Base-by-base conservation (phyloP, 2,797 vertebrate species). In the Mormyrus proboscirostris region DNA sequence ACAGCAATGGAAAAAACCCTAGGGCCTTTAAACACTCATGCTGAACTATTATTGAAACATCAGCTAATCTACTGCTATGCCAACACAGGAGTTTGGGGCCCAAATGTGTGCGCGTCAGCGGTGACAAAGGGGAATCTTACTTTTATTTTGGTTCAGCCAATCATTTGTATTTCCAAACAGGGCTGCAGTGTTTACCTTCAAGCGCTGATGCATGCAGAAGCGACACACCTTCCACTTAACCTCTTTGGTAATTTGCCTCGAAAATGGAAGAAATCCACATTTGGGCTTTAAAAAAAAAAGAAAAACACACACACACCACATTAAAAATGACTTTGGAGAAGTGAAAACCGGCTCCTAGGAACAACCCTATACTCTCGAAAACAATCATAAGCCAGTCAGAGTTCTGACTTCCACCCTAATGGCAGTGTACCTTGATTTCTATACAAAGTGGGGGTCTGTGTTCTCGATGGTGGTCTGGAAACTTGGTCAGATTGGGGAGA, bases 131-230 rank as follows among this genome's bases (percentile, higher is more conserved):
- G 41, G 38, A 44, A 79, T 79, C 82, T 6, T 2, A 25, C 3
- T 84, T 25, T 49, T 25, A 51, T n/a, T 7, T 19, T 29, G 3
- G n/a, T n/a, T 84, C 22, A 12, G 49, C n/a, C 82, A 10, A 14
- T 55, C 25, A 29, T 19, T 16, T 2, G 47, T 41, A 86, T 29
- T 33, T 38, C 22, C 51, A 19, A 86, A 25, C 25, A 29, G 4
- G 22, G 16, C 29, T 41, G 4, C 29, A 38, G 50, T 3, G 33
- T 59, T 87, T 87, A 98, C 98, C 98, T 99, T 99, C 91, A 98
- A 97, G 94, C 98, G 98, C 93, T 99, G 98, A 94, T 99, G 97
- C 98, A 99, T 98, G 93, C 98, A 99, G 94, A 98, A 99, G 76
- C 98, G 97, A 92, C 98, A 99, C 92, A 99, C 97, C 94, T 96